Conservation (phyloP, 64 coral and sea anemone species). For the Cladopsammia gracilis region DNA sequence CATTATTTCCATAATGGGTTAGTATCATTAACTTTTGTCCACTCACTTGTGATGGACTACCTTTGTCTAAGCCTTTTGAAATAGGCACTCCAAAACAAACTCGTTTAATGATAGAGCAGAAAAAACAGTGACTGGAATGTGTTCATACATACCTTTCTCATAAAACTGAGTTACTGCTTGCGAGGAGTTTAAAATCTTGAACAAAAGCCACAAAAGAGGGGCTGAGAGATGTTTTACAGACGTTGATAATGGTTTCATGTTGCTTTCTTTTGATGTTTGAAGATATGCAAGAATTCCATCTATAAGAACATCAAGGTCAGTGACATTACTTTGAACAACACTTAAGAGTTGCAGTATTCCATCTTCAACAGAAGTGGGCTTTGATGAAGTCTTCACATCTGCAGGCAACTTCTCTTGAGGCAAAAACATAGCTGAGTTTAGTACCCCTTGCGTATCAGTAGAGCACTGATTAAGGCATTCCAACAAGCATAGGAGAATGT, state of each 20-base stretch:
- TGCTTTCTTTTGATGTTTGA: neutral
- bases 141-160: constrained; percentile 66
- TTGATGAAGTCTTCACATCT: constrained; percentile 23
- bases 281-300: constrained; percentile 66
- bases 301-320: constrained; percentile 25
- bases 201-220: constrained; percentile 83
- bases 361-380: constrained; percentile 82
- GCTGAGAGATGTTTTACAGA: constrained; percentile 72
- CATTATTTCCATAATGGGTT: no score
- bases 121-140: no score
- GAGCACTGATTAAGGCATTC: constrained; percentile 60
- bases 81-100: no score
- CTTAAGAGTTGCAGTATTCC: constrained; percentile 84
- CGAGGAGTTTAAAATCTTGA: constrained; percentile 67
- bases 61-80: no score
- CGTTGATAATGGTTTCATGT: neutral
- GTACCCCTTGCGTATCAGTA: constrained; percentile 34
- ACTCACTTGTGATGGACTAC: no score
- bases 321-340: constrained; percentile 67
- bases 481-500: constrained; percentile 23
- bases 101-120: no score
- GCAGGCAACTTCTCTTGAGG: constrained; percentile 9
- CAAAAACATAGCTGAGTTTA: neutral
- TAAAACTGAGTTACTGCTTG: constrained; percentile 71
- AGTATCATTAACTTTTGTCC: no score